Evolutionary conservation across 2,113 vertebrate species (phyloP), one percentile per base, ranked within the genome.

Genomic region (Ptychochromis oligacanthus): DNA sequence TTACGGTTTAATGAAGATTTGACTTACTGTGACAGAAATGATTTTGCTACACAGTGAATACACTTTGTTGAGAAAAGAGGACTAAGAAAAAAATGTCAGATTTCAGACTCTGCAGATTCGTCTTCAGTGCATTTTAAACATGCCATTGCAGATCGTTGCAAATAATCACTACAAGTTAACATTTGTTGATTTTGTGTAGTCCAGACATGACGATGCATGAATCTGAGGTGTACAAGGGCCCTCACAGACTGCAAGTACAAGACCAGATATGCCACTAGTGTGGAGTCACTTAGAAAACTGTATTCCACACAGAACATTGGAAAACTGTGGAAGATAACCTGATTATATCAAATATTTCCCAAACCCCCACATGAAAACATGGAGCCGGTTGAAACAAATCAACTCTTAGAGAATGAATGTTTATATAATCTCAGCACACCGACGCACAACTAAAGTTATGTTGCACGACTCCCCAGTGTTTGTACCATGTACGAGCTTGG

Each of bases 361-460:
- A 84, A 84, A 52, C 11, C 54, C 34, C 78, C 49, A 12, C 34
- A 81, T 65, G 74, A 79, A 83, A 85, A 80, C 58, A 79, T 2
- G 6, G 36, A 81, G 57, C 64, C 11, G 3, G 64, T 84, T 84
- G 65, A 82, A 84, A 79, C 72, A 87, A 85, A 83, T 85, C 56
- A 80, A 75, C 79, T 82, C 59, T 61, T 78, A 58, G 77, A 64
- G 74, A 60, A 80, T 59, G 80, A 81, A 65, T 88, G 80, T 89
- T 91, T 83, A 83, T 78, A 57, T 90, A 88, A 90, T 90, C 81
- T 76, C 80, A 54, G 76, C 77, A 78, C 81, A 87, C 83, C 80
- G 54, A 85, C 75, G 83, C 87, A 83, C 28, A 26, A 76, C 74
- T 75, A n/a, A 85, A 83, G 82, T 88, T 83, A 62, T 83, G 74